Base-by-base conservation (phyloP, 2,888 invertebrate genomes). In the Agrotis clavis region DNA sequence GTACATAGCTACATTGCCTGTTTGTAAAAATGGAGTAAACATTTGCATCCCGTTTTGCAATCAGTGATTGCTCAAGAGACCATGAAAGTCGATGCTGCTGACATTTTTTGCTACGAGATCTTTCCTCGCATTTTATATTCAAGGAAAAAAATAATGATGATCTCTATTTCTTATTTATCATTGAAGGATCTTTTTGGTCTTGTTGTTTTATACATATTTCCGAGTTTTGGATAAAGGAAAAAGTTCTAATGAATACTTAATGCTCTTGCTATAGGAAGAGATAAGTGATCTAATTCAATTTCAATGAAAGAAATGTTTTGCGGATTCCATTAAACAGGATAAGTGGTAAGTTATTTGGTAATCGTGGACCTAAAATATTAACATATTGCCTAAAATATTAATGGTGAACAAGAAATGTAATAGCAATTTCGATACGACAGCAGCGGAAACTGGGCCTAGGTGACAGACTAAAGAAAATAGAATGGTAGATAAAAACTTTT, bases 361-460 rank as follows among this genome's bases (percentile, higher is more conserved):
- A 67, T 67, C 35, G 4, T 4, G 14, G 45, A 41, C 64, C 53
- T 69, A 60, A 71, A 77, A 77, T 67, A 69, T 72, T 13, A 81
- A 25, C 25, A 25, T 25, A 25, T 25, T 25, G 25, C 25, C 25
- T 25, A 25, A 25, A 25, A 25, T 25, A 25, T 25, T 25, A 25
- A 25, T 41, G 50, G 59, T n/a, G 50, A 66, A 61, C 47, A 48
- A 25, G 35, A 19, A 21, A 56, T 77, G 51, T 63, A 75, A 66
- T 54, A 50, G 21, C 16, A 19, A 66, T 67, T 67, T 65, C 21
- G 16, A 67, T 69, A 62, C 41, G 35, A 57, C 13, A 19, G 13
- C 54, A 56, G 16, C 45, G 30, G 30, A 5, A 5, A 30, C 30
- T 30, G 4, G 30, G 30, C 6, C 7, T 6, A 0, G 30, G 30